These are phyloP conservation scores for Drosophila ustulata DNA, from an alignment of 2,888 invertebrate species.

Conservation along the genomic window DNA sequence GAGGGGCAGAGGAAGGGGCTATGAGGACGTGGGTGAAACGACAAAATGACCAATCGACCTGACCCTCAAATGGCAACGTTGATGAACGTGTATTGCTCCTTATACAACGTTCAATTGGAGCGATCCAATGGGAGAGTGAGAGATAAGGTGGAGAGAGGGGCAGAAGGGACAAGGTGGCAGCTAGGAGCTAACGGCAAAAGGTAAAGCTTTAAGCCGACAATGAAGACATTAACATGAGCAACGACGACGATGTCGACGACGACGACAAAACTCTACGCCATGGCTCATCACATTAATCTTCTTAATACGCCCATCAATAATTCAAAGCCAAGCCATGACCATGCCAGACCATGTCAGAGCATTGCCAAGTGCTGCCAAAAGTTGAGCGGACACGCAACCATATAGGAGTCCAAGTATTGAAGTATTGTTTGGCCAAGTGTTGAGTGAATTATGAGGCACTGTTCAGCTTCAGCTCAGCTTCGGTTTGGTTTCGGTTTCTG, in stretches of 20 bases:
- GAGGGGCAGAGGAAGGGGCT: not conserved
- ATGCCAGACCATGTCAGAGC: conserved; percentile 40
- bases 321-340: conserved; percentile 79
- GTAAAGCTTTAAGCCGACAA: conserved; percentile 75
- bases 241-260: conserved; percentile 45
- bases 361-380: conserved; percentile 46
- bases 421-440: conserved; percentile 58
- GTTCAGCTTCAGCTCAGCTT: conserved; percentile 16
- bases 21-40: conserved; percentile 8
- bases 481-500: conserved; percentile 12
- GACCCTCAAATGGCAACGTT: conserved; percentile 56
- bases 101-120: conserved; percentile 55
- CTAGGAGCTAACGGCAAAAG: conserved; percentile 65
- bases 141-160: not conserved
- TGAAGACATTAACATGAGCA: conserved; percentile 79
- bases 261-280: conserved; percentile 73
- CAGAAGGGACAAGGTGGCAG: conserved; percentile 12
- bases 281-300: conserved; percentile 79
- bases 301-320: conserved; percentile 80
- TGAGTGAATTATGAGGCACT: conserved; percentile 77
- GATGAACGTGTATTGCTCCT: conserved; percentile 74
- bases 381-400: conserved; percentile 63
- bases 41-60: conserved; percentile 78
- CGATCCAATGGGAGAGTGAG: conserved; percentile 39
- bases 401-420: conserved; percentile 40